These are phyloP conservation scores for Clanis bilineata DNA, from an alignment of 2,888 invertebrate species.

Conservation along the genomic window DNA sequence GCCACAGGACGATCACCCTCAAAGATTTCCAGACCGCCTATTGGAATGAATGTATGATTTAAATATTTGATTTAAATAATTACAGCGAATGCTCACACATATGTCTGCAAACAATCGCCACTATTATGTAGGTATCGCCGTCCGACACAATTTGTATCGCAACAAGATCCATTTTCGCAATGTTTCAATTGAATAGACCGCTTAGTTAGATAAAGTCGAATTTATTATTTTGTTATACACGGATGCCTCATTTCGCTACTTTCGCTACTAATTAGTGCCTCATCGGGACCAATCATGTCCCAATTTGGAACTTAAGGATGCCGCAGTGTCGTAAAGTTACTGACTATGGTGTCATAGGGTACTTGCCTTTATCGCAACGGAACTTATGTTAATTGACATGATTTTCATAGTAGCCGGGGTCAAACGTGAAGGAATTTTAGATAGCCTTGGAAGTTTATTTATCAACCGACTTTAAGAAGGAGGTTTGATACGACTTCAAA, in stretches of 20 bases:
- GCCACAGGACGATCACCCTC: too few species aligned
- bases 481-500: too few species aligned
- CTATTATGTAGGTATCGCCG: conserved; percentile 16
- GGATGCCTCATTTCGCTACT: conserved; percentile 34
- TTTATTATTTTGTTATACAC: conserved; percentile 53
- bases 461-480: too few species aligned
- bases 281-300: conserved; percentile 14
- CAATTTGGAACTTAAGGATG: conserved; percentile 4
- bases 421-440: not conserved
- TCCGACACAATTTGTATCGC: conserved; percentile 63
- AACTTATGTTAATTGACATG: not conserved
- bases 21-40: too few species aligned
- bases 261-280: conserved; percentile 34
- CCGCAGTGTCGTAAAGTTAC: not conserved
- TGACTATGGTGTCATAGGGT: conserved; percentile 4
- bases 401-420: not conserved
- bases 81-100: conserved; percentile 14
- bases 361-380: not conserved
- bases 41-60: too few species aligned
- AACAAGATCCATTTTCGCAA: conserved; percentile 70
- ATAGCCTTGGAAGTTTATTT: not conserved
- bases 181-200: conserved; percentile 65
- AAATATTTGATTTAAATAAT: too few species aligned
- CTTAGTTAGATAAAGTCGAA: conserved; percentile 50
- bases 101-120: conserved; percentile 19